These are phyloP conservation scores for Spinus olivaceus DNA, from an alignment of 2,797 vertebrate genomes.

Conservation along the genomic window DNA sequence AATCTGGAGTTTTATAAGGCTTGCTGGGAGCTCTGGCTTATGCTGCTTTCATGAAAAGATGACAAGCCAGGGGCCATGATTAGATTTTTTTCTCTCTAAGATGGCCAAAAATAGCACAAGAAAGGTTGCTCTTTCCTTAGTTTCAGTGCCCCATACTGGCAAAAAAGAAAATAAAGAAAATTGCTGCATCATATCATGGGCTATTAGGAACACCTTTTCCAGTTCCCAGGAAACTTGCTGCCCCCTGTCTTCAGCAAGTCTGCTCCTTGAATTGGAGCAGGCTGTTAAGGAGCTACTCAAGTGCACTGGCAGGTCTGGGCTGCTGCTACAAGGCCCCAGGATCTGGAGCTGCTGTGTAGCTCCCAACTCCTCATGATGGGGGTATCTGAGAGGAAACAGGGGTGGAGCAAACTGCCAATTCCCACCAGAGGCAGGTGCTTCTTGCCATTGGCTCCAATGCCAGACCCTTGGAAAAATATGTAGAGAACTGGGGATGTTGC, in stretches of 20 bases:
- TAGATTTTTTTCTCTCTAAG: conserved; percentile 41
- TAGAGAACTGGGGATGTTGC: not conserved
- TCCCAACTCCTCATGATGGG: not conserved
- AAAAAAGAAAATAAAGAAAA: not conserved
- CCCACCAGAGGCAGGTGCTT: not conserved
- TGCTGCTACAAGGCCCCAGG: not conserved
- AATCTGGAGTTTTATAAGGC: conserved; percentile 59
- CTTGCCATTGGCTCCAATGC: not conserved
- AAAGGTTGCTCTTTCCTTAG: conserved; percentile 38
- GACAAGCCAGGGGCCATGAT: conserved; percentile 56
- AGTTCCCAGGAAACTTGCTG: not conserved
- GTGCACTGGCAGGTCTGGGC: not conserved
- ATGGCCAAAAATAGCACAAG: conserved; percentile 65
- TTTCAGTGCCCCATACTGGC: conserved; percentile 5
- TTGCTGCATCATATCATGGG: conserved; percentile 13
- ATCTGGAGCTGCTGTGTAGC: not conserved
- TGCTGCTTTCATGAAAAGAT: conserved; percentile 67
- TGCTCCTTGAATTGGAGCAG: not conserved
- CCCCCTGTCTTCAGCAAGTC: not conserved
- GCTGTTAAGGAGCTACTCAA: not conserved
- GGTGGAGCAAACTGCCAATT: not conserved
- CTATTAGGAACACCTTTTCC: not conserved
- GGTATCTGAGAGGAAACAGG: not conserved
- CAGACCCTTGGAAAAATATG: not conserved
- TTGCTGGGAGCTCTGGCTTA: conserved; percentile 56